Evolutionary conservation across 2,888 invertebrate species (phyloP).

Genomic region (Ptilodon capucinus): DNA sequence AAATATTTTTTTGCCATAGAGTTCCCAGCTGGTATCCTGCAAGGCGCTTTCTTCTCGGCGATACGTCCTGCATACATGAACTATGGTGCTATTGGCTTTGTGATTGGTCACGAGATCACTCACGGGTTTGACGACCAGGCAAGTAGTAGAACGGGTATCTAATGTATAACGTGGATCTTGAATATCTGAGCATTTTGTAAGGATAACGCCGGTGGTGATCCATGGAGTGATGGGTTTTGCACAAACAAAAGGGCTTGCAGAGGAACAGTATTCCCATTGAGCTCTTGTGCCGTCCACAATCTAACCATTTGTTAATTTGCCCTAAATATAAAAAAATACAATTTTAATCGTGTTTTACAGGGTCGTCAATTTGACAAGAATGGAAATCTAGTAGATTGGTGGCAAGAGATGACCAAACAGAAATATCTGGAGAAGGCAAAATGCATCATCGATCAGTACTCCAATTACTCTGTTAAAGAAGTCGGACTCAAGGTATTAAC

Average conservation of each 20-base stretch:
- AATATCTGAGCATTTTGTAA: too few relatives aligned
- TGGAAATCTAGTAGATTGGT: conserved; percentile 97
- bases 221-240: too few relatives aligned
- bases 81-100: conserved; percentile 95
- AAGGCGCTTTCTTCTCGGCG: conserved; percentile 95
- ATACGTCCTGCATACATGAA: conserved; percentile 96
- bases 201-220: too few relatives aligned
- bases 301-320: too few relatives aligned
- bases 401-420: conserved; percentile 91
- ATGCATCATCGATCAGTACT: conserved; percentile 97
- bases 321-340: too few relatives aligned
- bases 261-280: too few relatives aligned
- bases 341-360: conserved; percentile 42
- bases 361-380: conserved; percentile 96
- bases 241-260: too few relatives aligned
- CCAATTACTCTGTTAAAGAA: conserved; percentile 92
- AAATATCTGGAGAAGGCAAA: conserved; percentile 92
- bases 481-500: conserved; percentile 86
- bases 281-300: too few relatives aligned
- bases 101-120: conserved; percentile 96
- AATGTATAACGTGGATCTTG: too few relatives aligned
- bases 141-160: too few relatives aligned
- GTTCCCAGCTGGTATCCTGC: conserved; percentile 96
- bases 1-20: too few relatives aligned
- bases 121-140: conserved; percentile 94